Evolutionary conservation across 2,113 vertebrate species (phyloP).

Genomic region (Atherinomorus stipes): DNA sequence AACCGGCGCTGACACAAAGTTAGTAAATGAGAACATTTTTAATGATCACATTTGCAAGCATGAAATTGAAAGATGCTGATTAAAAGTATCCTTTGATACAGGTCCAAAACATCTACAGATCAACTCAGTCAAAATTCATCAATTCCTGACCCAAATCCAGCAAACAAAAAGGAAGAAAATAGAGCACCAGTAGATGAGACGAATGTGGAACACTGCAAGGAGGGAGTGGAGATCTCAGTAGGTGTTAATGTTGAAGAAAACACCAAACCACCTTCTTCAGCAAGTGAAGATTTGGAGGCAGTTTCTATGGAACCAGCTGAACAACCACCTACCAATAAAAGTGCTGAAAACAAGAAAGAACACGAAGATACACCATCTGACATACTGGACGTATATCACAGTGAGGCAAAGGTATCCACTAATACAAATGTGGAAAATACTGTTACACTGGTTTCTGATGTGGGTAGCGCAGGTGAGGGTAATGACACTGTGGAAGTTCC

Average conservation of each 20-base stretch:
- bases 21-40: constrained; percentile 16
- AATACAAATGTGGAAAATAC: constrained; percentile 16
- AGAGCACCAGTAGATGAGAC: background rate
- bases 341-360: constrained; percentile 22
- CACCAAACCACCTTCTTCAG: constrained; percentile 1
- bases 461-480: background rate
- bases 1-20: constrained; percentile 34
- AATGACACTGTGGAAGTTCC: background rate
- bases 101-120: constrained; percentile 18
- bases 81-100: constrained; percentile 34
- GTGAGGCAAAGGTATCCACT: constrained; percentile 3
- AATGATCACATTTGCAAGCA: constrained; percentile 5
- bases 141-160: background rate
- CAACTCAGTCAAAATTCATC: constrained; percentile 5
- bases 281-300: constrained; percentile 3
- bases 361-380: background rate
- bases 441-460: constrained; percentile 15
- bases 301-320: constrained; percentile 7
- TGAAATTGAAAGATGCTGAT: constrained; percentile 15
- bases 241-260: constrained; percentile 4
- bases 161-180: constrained; percentile 23
- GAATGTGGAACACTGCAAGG: background rate
- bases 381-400: background rate
- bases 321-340: background rate
- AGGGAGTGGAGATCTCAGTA: constrained; percentile 13